phyloP scores from a whole-genome alignment of 35 echinoderm and acorn worm species.

The Apostichopus californicus region DNA sequence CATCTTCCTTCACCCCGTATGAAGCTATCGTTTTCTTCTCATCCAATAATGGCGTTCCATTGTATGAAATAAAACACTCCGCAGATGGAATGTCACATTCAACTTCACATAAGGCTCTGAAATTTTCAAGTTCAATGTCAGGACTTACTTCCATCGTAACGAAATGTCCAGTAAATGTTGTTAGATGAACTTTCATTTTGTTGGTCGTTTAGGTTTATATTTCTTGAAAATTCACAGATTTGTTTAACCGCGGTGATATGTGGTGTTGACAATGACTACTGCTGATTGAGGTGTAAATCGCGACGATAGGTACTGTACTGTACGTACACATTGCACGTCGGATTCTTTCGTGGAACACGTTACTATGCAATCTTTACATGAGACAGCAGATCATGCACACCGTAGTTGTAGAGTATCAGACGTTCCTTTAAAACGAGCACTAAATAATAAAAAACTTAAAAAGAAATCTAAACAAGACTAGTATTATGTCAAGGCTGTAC shows the following conservation, averaged over 20 bases:
- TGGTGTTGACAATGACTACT: too few relatives aligned
- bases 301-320: too few relatives aligned
- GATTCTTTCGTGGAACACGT: constrained; percentile 3
- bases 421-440: neutral
- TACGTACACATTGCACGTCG: too few relatives aligned
- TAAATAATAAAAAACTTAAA: too few relatives aligned
- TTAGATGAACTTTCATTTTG: constrained; percentile 44
- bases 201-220: neutral
- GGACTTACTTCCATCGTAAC: constrained; percentile 81
- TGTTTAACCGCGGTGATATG: too few relatives aligned
- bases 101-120: constrained; percentile 86
- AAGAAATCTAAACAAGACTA: too few relatives aligned
- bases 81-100: constrained; percentile 56
- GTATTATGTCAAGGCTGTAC: too few relatives aligned
- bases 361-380: neutral
- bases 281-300: too few relatives aligned
- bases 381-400: neutral
- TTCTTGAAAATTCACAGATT: too few relatives aligned
- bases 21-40: constrained; percentile 69
- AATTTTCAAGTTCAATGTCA: constrained; percentile 91
- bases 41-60: constrained; percentile 70
- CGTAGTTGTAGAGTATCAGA: neutral
- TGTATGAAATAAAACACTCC: constrained; percentile 59
- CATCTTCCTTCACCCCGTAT: constrained; percentile 79
- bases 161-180: constrained; percentile 51